Evolutionary conservation across 2,888 invertebrate genomes (phyloP).

Genomic region (Dascillus cervinus): DNA sequence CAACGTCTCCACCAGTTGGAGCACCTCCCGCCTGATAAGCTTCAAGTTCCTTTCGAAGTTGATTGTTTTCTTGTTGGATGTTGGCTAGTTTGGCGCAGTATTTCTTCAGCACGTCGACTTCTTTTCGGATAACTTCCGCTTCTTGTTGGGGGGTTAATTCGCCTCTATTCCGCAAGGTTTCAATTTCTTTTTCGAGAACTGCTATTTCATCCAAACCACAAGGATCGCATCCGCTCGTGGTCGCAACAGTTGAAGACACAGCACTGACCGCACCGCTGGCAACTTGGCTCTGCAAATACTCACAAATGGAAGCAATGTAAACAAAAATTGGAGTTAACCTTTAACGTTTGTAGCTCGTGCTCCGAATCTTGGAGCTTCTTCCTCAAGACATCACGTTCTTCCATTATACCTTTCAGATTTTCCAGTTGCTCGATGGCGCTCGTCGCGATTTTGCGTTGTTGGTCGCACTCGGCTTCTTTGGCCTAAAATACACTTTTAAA

Average conservation of each 20-base stretch:
- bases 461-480: constrained; percentile 25
- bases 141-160: constrained; percentile 28
- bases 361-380: constrained; percentile 26
- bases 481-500: no score
- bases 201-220: constrained; percentile 24
- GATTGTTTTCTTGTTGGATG: constrained; percentile 33
- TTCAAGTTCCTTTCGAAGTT: constrained; percentile 22
- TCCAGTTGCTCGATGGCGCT: constrained; percentile 33
- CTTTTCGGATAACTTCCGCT: constrained; percentile 31
- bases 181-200: constrained; percentile 30
- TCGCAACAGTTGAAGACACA: no score
- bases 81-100: constrained; percentile 32
- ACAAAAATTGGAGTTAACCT: no score
- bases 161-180: constrained; percentile 21
- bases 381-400: constrained; percentile 26
- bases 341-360: constrained; percentile 25
- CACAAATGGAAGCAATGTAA: no score
- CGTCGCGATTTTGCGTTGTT: constrained; percentile 24
- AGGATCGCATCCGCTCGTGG: no score
- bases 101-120: constrained; percentile 32
- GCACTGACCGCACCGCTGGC: no score
- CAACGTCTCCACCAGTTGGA: no score
- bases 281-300: no score
- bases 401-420: constrained; percentile 21
- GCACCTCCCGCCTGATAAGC: no score